These are phyloP conservation scores for Lordiphosa andalusiaca DNA, from an alignment of 2,888 invertebrate species.

Conservation along the genomic window DNA sequence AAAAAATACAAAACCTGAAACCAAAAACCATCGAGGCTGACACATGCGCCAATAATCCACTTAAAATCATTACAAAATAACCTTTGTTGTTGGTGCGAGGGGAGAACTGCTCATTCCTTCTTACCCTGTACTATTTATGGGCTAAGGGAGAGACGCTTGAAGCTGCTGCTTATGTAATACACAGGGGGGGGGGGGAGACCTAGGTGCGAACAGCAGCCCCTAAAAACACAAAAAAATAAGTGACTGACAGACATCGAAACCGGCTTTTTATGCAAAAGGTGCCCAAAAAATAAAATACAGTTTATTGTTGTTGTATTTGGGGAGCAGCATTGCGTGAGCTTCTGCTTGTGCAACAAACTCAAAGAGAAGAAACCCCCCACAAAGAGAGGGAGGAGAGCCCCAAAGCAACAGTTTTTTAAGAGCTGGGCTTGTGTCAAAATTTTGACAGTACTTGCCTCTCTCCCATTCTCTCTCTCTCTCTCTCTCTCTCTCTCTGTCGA, in stretches of 20 bases:
- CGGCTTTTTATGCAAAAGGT: conserved; percentile 71
- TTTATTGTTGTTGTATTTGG: not conserved
- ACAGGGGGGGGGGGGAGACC: conserved; percentile 3
- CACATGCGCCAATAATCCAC: conserved; percentile 56
- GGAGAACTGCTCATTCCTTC: not conserved
- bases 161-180: conserved; percentile 16
- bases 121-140: conserved; percentile 22
- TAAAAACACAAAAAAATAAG: conserved; percentile 37
- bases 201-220: conserved; percentile 65
- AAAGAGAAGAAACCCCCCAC: conserved; percentile 2
- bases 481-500: conserved; percentile 15
- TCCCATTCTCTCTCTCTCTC: conserved; percentile 10
- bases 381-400: not conserved
- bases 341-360: conserved; percentile 54
- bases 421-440: conserved; percentile 48
- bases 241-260: conserved; percentile 46
- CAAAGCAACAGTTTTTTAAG: conserved; percentile 11
- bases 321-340: conserved; percentile 60
- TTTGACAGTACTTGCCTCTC: conserved; percentile 39
- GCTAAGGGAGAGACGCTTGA: not conserved
- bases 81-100: not conserved
- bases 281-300: conserved; percentile 40
- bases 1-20: too few species aligned
- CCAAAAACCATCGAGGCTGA: conserved; percentile 32
- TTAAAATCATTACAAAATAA: conserved; percentile 41